Evolutionary conservation across 2,797 vertebrate genomes (phyloP), one percentile per base, ranked within the genome.

Genomic region (Acomys russatus): DNA sequence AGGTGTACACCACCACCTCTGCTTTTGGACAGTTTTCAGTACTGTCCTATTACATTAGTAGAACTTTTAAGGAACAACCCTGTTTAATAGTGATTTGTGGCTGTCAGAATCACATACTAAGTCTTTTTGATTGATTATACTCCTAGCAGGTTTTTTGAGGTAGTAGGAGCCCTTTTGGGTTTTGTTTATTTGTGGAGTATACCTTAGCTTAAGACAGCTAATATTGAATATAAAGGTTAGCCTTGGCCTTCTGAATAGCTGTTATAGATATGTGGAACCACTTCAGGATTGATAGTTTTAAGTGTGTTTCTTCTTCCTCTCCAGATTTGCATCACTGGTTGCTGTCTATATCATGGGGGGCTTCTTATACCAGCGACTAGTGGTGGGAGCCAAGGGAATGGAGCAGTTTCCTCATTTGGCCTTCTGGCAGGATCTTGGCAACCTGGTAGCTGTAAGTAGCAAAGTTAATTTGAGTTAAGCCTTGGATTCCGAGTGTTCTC

Each of bases 331-430:
- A 70, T 99, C 98, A 14, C 93, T 99, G 88, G 89, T 99, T 94
- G 98, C 99, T 9, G 98, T 99, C 89, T 99, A 99, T 97, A 97
- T 99, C 51, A 98, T 99, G 28, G 99, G 99, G 85, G 99, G 99
- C 49, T 99, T 99, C 98, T 98, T 99, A 23, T 99, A 99, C 97
- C 99, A 99, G 97, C 99, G 99, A 76, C 98, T 99, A 49, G 97
- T 99, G n/a, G 99, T 99, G 30, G 99, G 99, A 95, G 99, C 99
- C 89, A 99, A 99, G 98, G 99, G 99, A 74, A 99, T 99, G 98
- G 99, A 99, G 80, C 99, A 99, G 91, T 99, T 99, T 94, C 99
- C 99, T 33, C 99, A 99, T 98, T 98, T 99, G 83, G 98, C 99
- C 92, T 99, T 99, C 98, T 99, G 99, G 99, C 98, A 99, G 95